Conservation (phyloP, 2,113 vertebrate genomes). For the Nothocercus julius region DNA sequence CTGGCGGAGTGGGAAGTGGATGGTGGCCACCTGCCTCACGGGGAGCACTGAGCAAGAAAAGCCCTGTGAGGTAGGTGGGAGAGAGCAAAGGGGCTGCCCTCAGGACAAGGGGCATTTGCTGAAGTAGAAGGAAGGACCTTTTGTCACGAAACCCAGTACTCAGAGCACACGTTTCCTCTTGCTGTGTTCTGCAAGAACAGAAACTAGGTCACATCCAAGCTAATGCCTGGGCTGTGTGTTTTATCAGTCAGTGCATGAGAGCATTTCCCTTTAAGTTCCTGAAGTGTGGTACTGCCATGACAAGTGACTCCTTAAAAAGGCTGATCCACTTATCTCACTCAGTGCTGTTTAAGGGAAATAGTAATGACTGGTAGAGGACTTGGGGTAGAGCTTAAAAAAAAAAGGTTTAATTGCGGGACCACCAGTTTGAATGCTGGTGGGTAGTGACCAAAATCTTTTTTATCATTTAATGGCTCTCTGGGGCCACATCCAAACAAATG, state of each 20-base stretch:
- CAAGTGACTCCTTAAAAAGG: not conserved
- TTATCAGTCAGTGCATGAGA: not conserved
- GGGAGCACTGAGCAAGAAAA: not conserved
- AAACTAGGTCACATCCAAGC: slow-evolving; percentile 41
- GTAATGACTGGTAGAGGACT: slow-evolving; percentile 11
- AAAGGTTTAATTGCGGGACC: slow-evolving; percentile 20
- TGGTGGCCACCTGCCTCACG: not conserved
- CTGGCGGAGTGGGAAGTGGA: too few species aligned
- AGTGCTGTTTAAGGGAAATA: slow-evolving; percentile 27
- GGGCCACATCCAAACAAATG: slow-evolving; percentile 40
- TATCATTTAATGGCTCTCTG: not conserved
- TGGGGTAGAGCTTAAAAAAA: not conserved
- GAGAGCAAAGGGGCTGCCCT: not conserved
- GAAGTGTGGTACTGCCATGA: slow-evolving; percentile 20
- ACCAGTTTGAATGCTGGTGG: slow-evolving; percentile 39
- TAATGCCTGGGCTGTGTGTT: slow-evolving; percentile 11
- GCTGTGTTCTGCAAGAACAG: not conserved
- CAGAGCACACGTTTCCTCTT: not conserved
- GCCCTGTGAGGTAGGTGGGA: not conserved
- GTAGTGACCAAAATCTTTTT: slow-evolving; percentile 38
- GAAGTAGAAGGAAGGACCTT: not conserved
- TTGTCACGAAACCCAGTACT: not conserved
- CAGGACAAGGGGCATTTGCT: not conserved
- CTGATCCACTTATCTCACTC: not conserved
- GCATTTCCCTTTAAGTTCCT: slow-evolving; percentile 52